Evolutionary conservation across 2,888 invertebrate species (phyloP).

Genomic region (Argyresthia albistria): DNA sequence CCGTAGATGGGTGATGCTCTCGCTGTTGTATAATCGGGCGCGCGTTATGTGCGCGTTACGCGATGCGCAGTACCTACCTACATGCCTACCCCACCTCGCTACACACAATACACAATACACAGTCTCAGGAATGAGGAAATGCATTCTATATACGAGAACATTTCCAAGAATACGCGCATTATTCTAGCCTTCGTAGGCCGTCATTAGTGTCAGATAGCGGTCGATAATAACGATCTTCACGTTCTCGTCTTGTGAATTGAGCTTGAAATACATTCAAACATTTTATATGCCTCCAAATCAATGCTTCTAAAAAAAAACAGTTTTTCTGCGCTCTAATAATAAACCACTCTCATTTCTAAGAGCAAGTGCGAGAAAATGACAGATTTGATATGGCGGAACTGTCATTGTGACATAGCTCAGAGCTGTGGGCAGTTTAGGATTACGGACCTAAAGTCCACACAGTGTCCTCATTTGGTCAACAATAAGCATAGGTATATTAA

Average conservation of each 20-base stretch:
- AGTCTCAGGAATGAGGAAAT: conserved; percentile 53
- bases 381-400: too few relatives aligned
- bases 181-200: conserved; percentile 1
- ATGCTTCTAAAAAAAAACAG: too few relatives aligned
- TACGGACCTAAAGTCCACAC: too few relatives aligned
- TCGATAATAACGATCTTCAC: not conserved
- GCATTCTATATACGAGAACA: conserved; percentile 18
- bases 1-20: conserved; percentile 18
- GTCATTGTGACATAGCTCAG: too few relatives aligned
- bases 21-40: conserved; percentile 38
- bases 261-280: conserved; percentile 5
- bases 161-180: conserved; percentile 33
- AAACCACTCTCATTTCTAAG: too few relatives aligned
- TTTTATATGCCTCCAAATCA: too few relatives aligned
- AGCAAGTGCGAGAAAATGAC: too few relatives aligned
- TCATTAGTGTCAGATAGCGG: conserved; percentile 7
- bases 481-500: conserved; percentile 15
- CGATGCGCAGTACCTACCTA: conserved; percentile 25
- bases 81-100: too few relatives aligned
- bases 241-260: conserved; percentile 2
- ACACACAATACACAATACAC: not conserved
- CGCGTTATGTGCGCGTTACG: conserved; percentile 27
- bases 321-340: too few relatives aligned
- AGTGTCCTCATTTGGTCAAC: too few relatives aligned
- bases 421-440: too few relatives aligned